Percentiles rank a stretch among this genome's conserved stretches.
phyloP scores from a whole-genome alignment of 2,797 vertebrate genomes.

The Spea hammondii region DNA sequence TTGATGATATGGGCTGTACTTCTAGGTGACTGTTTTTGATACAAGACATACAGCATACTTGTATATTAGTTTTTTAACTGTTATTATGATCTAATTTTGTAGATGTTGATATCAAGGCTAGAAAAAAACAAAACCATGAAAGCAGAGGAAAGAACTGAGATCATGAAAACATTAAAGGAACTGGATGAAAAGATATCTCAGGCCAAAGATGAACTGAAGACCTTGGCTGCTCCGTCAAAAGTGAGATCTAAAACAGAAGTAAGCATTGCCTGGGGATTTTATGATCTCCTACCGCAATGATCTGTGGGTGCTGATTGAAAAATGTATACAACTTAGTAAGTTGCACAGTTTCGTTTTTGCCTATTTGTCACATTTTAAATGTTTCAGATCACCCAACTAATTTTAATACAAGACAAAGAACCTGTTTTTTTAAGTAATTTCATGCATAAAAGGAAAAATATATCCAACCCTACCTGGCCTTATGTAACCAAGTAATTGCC shows the following conservation, averaged over 20 bases:
- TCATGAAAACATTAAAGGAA: constrained; percentile 96
- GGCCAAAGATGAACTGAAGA: constrained; percentile 91
- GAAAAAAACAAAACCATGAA: constrained; percentile 93
- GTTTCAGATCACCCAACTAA: too few species aligned
- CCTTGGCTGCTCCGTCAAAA: constrained; percentile 73
- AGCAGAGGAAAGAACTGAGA: constrained; percentile 89
- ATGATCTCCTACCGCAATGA: too few species aligned
- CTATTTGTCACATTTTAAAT: too few species aligned
- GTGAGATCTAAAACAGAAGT: constrained; percentile 91
- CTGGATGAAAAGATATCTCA: constrained; percentile 90
- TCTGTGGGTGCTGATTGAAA: too few species aligned
- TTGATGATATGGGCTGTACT: too few species aligned
- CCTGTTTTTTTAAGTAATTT: too few species aligned
- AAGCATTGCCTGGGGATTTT: constrained; percentile 21
- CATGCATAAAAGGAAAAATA: too few species aligned
- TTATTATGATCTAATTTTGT: constrained; percentile 22
- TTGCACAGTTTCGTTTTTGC: too few species aligned
- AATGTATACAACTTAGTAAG: too few species aligned
- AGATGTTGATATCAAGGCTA: constrained; percentile 93
- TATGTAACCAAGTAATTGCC: too few species aligned
- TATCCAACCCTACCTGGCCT: too few species aligned
- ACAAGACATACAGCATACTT: background rate
- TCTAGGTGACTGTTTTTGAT: background rate
- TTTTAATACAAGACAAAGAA: too few species aligned
- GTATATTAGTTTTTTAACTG: background rate